Base-by-base conservation (phyloP, 2,113 vertebrate genomes). In the Pachycephala philippinensis region DNA sequence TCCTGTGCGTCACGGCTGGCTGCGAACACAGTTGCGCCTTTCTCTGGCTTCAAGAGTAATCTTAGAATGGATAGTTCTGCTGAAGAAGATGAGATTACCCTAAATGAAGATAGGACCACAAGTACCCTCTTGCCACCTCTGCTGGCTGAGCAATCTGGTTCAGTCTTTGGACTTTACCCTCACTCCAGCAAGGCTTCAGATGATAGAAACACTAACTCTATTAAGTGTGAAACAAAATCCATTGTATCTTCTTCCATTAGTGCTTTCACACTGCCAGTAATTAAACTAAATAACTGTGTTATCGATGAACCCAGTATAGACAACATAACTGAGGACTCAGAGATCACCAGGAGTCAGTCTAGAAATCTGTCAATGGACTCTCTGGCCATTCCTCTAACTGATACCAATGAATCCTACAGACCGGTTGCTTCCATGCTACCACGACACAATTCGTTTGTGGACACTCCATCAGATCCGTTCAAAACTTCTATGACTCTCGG, bases 281-380 rank as follows among this genome's bases (percentile, higher is more conserved):
- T 99, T 92, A 99, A 99, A 95, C 98, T 99, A n/a, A 99, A 99
- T 97, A 99, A 99, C 96, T 99, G 99, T 80, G 99, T 99, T 15
- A 99, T 99, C 15, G 99, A 99, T 65, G 99, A 99, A 50, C 99
- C 99, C 14, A 99, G 99, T 92, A 99, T 99, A 97, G 99, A 99
- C 82, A 98, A 98, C 83, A 99, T 99, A 87, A 99, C 99, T 0
- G 99, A 99, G 96, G 99, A 99, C 70, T 98, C 96, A 0, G 98
- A 98, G 92, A 97, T 97, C 65, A 95, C 95, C 21, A 97, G 92
- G 88, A 97, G 95, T 61, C 95, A 94, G 59, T 98, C 94, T 11
- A 98, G 97, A 96, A 98, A 99, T 64, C 93, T 98, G 63, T 99
- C 99, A 1, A 96, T 99, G 98, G 99, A 99, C 95, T 99, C 99